Conservation (phyloP, 1,140 invertebrate genomes). For the Brachionus rotundiformis region DNA sequence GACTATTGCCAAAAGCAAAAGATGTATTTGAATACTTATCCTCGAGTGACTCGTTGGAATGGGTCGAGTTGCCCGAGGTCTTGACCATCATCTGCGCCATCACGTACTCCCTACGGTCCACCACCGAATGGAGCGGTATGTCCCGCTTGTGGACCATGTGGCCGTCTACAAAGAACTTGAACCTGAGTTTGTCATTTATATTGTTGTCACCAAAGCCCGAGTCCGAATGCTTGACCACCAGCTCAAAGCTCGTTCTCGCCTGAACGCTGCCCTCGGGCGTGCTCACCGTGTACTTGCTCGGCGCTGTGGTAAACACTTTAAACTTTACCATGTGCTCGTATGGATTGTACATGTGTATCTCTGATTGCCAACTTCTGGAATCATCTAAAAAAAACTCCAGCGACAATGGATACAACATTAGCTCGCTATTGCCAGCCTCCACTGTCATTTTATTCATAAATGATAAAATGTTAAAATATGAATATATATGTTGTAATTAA, state of each 20-base stretch:
- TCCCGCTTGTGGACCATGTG: background rate
- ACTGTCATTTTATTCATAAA: background rate
- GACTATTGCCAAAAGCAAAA: slow-evolving; percentile 4
- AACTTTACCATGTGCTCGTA: slow-evolving; percentile 82
- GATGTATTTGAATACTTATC: slow-evolving; percentile 16
- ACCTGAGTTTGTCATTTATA: slow-evolving; percentile 2
- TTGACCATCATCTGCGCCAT: background rate
- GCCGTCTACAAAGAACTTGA: background rate
- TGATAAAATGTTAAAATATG: background rate
- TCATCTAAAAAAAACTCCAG: slow-evolving; percentile 78
- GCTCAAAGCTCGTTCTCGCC: slow-evolving; percentile 75
- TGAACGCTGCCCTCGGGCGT: slow-evolving; percentile 78
- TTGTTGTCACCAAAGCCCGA: background rate
- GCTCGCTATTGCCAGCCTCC: slow-evolving; percentile 66
- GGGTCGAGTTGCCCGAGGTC: background rate
- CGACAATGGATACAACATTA: slow-evolving; percentile 76
- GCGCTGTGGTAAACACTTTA: slow-evolving; percentile 78
- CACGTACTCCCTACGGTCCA: background rate
- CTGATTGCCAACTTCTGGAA: slow-evolving; percentile 75
- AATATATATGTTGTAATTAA: background rate
- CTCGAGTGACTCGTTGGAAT: slow-evolving; percentile 15
- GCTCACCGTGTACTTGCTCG: slow-evolving; percentile 78
- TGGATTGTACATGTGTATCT: slow-evolving; percentile 82
- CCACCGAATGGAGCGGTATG: slow-evolving; percentile 30
- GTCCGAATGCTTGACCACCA: slow-evolving; percentile 57